phyloP scores from a whole-genome alignment of 2,888 invertebrate genomes.

The Chironomus tentans region DNA sequence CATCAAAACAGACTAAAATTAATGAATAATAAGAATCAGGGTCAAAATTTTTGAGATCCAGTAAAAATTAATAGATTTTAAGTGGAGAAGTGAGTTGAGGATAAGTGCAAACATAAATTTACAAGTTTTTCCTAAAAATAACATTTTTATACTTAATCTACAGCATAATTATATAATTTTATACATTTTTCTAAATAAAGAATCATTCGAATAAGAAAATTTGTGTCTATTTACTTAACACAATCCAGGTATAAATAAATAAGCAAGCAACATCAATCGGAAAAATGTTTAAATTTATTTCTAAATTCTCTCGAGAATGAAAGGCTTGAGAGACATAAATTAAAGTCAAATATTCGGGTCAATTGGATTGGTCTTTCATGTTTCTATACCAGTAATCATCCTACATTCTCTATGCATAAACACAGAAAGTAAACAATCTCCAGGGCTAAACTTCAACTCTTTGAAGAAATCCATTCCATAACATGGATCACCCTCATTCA shows the following conservation, averaged over 20 bases:
- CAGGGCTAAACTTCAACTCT: not conserved
- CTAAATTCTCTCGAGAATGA: not conserved
- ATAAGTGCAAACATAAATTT: too few relatives aligned
- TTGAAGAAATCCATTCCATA: not conserved
- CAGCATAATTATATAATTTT: too few relatives aligned
- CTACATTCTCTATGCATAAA: not conserved
- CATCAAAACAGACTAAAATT: too few relatives aligned
- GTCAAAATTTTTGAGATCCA: too few relatives aligned
- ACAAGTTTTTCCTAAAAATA: too few relatives aligned
- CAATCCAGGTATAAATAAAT: too few relatives aligned
- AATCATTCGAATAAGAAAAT: not conserved
- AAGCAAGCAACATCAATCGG: too few relatives aligned
- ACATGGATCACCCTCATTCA: not conserved
- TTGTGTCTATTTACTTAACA: not conserved
- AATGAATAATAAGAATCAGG: too few relatives aligned
- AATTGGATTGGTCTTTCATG: conserved; percentile 23
- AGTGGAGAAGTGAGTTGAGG: too few relatives aligned
- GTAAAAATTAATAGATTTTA: too few relatives aligned
- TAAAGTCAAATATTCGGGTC: conserved; percentile 26
- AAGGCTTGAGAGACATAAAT: conserved; percentile 12
- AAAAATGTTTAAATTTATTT: not conserved
- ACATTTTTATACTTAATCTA: too few relatives aligned
- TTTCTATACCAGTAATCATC: not conserved
- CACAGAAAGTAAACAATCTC: not conserved
- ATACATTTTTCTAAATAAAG: not conserved